These are phyloP conservation scores for Cygnus olor DNA, from an alignment of 2,797 vertebrate genomes.

Conservation along the genomic window DNA sequence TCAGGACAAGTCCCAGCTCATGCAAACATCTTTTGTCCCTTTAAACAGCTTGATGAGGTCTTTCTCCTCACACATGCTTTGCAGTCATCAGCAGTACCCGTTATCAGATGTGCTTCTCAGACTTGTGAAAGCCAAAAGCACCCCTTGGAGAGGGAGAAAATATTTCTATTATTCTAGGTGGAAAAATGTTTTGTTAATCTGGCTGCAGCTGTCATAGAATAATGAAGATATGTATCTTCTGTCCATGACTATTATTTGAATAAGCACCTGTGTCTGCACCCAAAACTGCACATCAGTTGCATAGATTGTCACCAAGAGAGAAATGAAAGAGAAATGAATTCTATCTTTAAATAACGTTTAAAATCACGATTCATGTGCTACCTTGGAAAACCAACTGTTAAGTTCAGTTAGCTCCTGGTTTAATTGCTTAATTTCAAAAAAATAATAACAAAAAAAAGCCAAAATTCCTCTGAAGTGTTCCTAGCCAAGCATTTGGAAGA, in stretches of 20 bases:
- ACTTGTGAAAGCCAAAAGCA: not conserved
- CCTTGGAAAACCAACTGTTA: not conserved
- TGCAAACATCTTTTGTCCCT: not conserved
- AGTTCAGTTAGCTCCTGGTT: not conserved
- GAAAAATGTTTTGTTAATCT: conserved; percentile 30
- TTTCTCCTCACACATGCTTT: not conserved
- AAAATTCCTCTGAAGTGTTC: not conserved
- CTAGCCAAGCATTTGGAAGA: not conserved
- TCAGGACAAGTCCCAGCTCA: not conserved
- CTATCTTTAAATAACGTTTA: not conserved
- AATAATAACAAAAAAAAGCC: not conserved
- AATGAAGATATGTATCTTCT: conserved; percentile 1
- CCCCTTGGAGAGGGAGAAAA: not conserved
- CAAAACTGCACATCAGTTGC: not conserved
- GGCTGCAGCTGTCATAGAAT: not conserved
- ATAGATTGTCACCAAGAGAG: not conserved
- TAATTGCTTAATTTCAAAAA: not conserved
- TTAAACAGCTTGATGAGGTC: not conserved
- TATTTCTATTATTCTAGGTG: not conserved
- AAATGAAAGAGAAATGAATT: not conserved
- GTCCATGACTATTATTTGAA: not conserved
- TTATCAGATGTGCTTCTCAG: not conserved
- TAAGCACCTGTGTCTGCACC: not conserved
- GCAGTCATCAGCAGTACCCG: not conserved
- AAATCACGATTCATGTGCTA: not conserved